These are phyloP conservation scores for Oscheius sp. DNA, from an alignment of 2,888 invertebrate species.

Conservation along the genomic window DNA sequence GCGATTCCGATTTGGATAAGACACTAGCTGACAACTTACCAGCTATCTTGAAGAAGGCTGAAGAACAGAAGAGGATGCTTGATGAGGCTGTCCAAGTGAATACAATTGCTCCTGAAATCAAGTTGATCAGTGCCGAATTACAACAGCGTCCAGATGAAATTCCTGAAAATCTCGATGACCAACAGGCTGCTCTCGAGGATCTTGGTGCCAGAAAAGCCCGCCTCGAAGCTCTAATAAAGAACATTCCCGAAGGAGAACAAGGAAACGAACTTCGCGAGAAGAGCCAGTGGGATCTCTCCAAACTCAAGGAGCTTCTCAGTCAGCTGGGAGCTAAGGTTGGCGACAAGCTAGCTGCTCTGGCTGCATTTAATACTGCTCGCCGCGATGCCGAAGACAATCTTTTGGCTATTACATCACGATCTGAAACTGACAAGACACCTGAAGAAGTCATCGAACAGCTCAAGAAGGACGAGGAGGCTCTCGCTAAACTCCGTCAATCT, in stretches of 20 bases:
- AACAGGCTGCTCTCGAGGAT: constrained; percentile 46
- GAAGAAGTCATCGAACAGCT: constrained; percentile 42
- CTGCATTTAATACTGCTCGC: constrained; percentile 50
- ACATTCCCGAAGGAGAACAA: constrained; percentile 38
- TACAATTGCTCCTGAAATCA: constrained; percentile 42
- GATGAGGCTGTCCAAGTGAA: constrained; percentile 39
- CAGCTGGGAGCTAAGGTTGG: constrained; percentile 48
- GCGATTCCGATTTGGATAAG: constrained; percentile 21
- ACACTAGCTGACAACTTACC: constrained; percentile 30
- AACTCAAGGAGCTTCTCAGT: constrained; percentile 47
- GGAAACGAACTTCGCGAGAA: constrained; percentile 47
- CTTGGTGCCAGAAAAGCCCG: constrained; percentile 41
- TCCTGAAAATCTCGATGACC: constrained; percentile 41
- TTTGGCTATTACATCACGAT: constrained; percentile 37
- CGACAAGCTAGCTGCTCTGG: constrained; percentile 53
- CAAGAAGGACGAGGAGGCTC: constrained; percentile 34
- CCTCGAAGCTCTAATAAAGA: constrained; percentile 42
- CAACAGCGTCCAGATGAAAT: constrained; percentile 37
- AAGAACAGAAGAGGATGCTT: constrained; percentile 35
- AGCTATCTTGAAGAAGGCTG: constrained; percentile 9
- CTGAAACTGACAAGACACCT: constrained; percentile 26
- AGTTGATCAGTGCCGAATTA: constrained; percentile 39
- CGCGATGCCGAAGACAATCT: constrained; percentile 49
- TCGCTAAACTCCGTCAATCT: constrained; percentile 34
- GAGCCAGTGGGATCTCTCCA: constrained; percentile 51